Evolutionary conservation across 2,888 invertebrate genomes (phyloP).

Genomic region (Archips xylosteana): DNA sequence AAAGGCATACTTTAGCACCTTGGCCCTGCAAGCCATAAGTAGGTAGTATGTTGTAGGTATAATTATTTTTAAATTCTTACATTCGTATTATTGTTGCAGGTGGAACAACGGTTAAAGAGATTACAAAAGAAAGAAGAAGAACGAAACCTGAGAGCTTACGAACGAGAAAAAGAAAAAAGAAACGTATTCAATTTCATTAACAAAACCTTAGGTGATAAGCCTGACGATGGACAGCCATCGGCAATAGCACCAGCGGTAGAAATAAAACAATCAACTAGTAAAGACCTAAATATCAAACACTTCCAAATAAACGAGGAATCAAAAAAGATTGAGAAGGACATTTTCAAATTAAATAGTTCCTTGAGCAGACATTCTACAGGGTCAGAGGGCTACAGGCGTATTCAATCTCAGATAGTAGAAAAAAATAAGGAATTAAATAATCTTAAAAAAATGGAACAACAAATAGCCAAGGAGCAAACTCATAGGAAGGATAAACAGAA

Average conservation of each 20-base stretch:
- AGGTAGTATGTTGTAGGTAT: too few species aligned
- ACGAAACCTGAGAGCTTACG: slow-evolving; percentile 87
- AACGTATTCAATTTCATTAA: slow-evolving; percentile 93
- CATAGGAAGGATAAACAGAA: slow-evolving; percentile 90
- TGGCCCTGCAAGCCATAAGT: too few species aligned
- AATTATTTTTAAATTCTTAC: neutral
- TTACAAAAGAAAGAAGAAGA: slow-evolving; percentile 88
- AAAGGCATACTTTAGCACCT: too few species aligned
- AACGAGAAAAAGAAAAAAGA: slow-evolving; percentile 85
- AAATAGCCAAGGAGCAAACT: slow-evolving; percentile 89
- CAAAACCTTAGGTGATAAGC: slow-evolving; percentile 81
- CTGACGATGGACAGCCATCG: slow-evolving; percentile 48
- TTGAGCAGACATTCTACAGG: slow-evolving; percentile 87
- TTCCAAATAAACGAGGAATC: slow-evolving; percentile 91
- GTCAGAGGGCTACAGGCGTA: slow-evolving; percentile 86
- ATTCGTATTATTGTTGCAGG: slow-evolving; percentile 53
- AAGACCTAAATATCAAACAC: slow-evolving; percentile 90
- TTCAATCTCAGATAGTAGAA: slow-evolving; percentile 86
- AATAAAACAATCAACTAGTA: slow-evolving; percentile 85
- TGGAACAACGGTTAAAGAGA: slow-evolving; percentile 88
- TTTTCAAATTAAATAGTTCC: slow-evolving; percentile 87
- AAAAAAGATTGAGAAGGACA: slow-evolving; percentile 88
- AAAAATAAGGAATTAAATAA: slow-evolving; percentile 87
- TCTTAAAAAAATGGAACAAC: slow-evolving; percentile 86
- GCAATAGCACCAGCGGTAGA: slow-evolving; percentile 54